Conservation (phyloP, 2,888 invertebrate genomes). For the Athripsodes cinereus region DNA sequence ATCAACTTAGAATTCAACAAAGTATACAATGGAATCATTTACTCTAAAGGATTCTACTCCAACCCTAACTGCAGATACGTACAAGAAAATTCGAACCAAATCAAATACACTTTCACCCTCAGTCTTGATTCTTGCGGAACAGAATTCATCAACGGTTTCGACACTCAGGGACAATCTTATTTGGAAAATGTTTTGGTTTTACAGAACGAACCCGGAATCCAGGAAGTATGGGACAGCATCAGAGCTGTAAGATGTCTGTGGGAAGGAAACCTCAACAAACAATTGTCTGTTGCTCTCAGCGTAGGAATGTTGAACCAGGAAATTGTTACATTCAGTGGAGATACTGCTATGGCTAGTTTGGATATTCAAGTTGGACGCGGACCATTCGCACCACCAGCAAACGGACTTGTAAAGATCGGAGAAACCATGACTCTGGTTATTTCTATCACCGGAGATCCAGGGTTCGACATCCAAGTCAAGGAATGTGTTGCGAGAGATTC, state of each 20-base stretch:
- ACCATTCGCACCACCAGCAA: slow-evolving; percentile 69
- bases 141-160: slow-evolving; percentile 70
- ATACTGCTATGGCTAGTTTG: slow-evolving; percentile 71
- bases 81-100: slow-evolving; percentile 60
- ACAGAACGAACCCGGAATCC: slow-evolving; percentile 72
- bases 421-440: slow-evolving; percentile 77
- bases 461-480: slow-evolving; percentile 70
- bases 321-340: slow-evolving; percentile 78
- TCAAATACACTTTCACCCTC: slow-evolving; percentile 67
- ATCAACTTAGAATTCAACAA: slow-evolving; percentile 74
- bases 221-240: slow-evolving; percentile 74
- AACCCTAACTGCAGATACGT: slow-evolving; percentile 69
- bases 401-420: slow-evolving; percentile 74
- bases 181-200: slow-evolving; percentile 72
- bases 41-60: slow-evolving; percentile 68
- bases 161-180: slow-evolving; percentile 71
- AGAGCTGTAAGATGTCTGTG: slow-evolving; percentile 71
- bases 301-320: slow-evolving; percentile 77
- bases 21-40: slow-evolving; percentile 70
- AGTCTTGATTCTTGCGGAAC: slow-evolving; percentile 72
- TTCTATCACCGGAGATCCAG: slow-evolving; percentile 71
- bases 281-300: slow-evolving; percentile 65
- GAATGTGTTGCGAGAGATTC: slow-evolving; percentile 73
- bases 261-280: slow-evolving; percentile 75
- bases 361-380: slow-evolving; percentile 74